Evolutionary conservation across 2,797 vertebrate species (phyloP), one percentile per base, ranked within the genome.

Genomic region (Eulemur mongoz): DNA sequence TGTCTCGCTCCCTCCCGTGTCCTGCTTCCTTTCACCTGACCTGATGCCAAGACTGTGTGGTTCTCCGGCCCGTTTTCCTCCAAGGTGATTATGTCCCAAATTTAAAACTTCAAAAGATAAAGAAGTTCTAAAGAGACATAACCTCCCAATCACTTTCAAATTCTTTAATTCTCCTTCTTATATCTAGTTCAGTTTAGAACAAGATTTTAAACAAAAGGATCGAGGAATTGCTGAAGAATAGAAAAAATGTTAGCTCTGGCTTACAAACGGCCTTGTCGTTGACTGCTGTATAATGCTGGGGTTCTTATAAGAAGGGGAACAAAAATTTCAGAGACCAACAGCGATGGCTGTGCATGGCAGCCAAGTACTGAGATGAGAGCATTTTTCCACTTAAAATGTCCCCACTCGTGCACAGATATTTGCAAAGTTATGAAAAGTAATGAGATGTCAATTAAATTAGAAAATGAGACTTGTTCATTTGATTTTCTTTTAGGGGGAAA

Each of bases 101-200:
- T 70, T 43, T 48, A 67, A 94, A 97, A 70, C 45, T 87, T 85
- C 15, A 76, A 91, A 78, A 69, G 67, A 72, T 10, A 65, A 93
- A 61, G 3, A 65, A 10, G 23, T 40, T 82, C 59, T 61, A 90
- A 96, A 85, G n/a, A 73, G n/a, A 59, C 18, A 38, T 59, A n/a
- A n/a, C 54, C 48, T 92, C 92, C 63, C 13, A 87, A 61, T 80
- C 32, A 18, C 32, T 63, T 63, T 27, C 4, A 91, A 70, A 65
- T 87, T 87, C 70, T 80, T 82, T 38, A 70, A 35, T 22, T 80
- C 23, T 89, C 20, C 48, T 70, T 69, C 87, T 89, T 78, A 38
- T 0, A 72, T 65, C 13, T 43, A 57, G 67, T n/a, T 84, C 27
- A 27, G 15, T 73, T 91, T 61, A 83, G 72, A 70, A 83, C 43